phyloP scores from a whole-genome alignment of 1,140 invertebrate genomes.

The fruit fly (Drosophila melanogaster) region Release_6_plus_ISO1_MT NC_004354.4:7502001-7502500 shows the following conservation, averaged over 20 bases:
- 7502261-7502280: conserved; percentile 79
- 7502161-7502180: conserved; percentile 80
- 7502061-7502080: conserved; percentile 47
- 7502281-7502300: conserved; percentile 81
- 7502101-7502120: conserved; percentile 83
- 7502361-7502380: conserved; percentile 79
- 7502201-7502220: conserved; percentile 63
- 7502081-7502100: conserved; percentile 84
- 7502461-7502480: neutral
- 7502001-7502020: conserved; percentile 82
- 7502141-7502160: conserved; percentile 57
- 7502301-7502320: conserved; percentile 39
- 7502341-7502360: conserved; percentile 63
- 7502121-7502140: conserved; percentile 82
- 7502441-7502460: conserved; percentile 62
- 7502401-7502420: conserved; percentile 79
- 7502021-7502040: conserved; percentile 64
- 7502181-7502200: conserved; percentile 49
- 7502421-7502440: conserved; percentile 76
- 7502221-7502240: neutral
- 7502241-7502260: conserved; percentile 34
- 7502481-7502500: neutral
- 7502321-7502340: neutral
- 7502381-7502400: conserved; percentile 50
- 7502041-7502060: conserved; percentile 81